Evolutionary conservation across 2,888 invertebrate genomes (phyloP).

Genomic region (Eutolmus rufibarbis): DNA sequence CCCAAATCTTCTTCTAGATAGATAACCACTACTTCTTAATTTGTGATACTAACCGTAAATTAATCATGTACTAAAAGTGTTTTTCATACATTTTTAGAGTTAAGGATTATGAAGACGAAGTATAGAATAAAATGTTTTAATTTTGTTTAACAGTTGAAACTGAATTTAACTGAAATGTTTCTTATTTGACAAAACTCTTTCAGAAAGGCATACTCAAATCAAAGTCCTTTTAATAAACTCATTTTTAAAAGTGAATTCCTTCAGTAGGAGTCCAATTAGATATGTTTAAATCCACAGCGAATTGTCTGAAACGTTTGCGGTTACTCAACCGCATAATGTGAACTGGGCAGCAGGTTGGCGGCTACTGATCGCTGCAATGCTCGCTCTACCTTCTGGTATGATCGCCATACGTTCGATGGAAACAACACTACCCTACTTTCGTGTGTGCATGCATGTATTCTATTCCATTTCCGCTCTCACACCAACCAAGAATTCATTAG

Average conservation of each 20-base stretch:
- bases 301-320: not conserved
- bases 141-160: too few species aligned
- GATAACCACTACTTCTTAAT: too few species aligned
- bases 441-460: not conserved
- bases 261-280: too few species aligned
- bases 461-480: slow-evolving; percentile 6
- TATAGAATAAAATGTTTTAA: too few species aligned
- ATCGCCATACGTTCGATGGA: not conserved
- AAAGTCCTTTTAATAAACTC: not conserved
- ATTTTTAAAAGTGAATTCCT: not conserved
- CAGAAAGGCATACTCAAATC: too few species aligned
- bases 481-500: not conserved
- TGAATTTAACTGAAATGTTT: too few species aligned
- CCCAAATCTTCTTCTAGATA: too few species aligned
- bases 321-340: not conserved
- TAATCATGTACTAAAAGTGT: too few species aligned
- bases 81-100: too few species aligned
- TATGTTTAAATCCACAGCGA: not conserved
- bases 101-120: too few species aligned
- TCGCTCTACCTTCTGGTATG: not conserved
- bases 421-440: not conserved
- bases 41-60: too few species aligned
- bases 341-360: not conserved
- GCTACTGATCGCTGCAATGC: slow-evolving; percentile 3
- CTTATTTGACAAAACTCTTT: too few species aligned